Evolutionary conservation across 64 coral and sea anemone species (phyloP), one percentile per base, ranked within the genome.

Genomic region (Astreopora myriophthalma): DNA sequence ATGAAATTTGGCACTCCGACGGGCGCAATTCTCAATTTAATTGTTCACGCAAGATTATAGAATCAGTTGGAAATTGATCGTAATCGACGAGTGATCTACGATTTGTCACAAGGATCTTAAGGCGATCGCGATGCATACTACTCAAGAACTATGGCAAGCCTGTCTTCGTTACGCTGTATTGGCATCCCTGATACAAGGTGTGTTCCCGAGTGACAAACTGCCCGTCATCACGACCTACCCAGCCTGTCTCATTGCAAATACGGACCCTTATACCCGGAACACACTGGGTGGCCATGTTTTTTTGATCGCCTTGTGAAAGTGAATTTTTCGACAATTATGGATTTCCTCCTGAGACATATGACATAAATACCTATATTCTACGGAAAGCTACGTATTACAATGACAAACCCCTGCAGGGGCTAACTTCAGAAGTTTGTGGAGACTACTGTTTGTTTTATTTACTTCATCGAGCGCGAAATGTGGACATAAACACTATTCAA

Each of bases 361-460:
- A n/a, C n/a, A n/a, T n/a, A n/a, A n/a, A n/a, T n/a, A n/a, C n/a
- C n/a, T n/a, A n/a, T n/a, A n/a, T n/a, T n/a, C n/a, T n/a, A n/a
- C n/a, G n/a, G n/a, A n/a, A n/a, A n/a, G n/a, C n/a, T n/a, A n/a
- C n/a, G n/a, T n/a, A n/a, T n/a, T n/a, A n/a, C n/a, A n/a, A n/a
- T n/a, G n/a, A n/a, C n/a, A n/a, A n/a, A n/a, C n/a, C n/a, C n/a
- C n/a, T n/a, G n/a, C n/a, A n/a, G n/a, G n/a, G 23, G 23, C 28
- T 51, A 1, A 84, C 44, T 14, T 84, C 80, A 26, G 80, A 63
- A 32, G 26, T 19, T 84, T n/a, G 80, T 65, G 80, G 80, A 12
- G 46, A 31, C 14, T 84, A 84, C 32, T 84, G 80, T 35, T 84
- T 84, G n/a, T n/a, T n/a, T n/a, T n/a, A 31, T 84, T 11, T 84